Evolutionary conservation across 2,113 vertebrate species (phyloP), one percentile per base, ranked within the genome.

Genomic region (Microtus pennsylvanicus): DNA sequence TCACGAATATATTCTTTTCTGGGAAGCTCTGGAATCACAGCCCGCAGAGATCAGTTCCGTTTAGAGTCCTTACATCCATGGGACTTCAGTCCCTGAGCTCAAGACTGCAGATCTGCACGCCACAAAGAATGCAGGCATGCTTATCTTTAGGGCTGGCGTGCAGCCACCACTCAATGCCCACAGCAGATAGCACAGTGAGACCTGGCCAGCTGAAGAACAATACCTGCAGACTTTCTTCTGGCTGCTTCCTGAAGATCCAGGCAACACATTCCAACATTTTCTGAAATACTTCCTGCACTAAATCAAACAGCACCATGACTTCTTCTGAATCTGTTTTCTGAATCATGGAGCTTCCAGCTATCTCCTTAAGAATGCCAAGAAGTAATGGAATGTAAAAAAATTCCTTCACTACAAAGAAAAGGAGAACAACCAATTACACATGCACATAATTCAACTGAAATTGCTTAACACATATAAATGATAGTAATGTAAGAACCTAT

Each of bases 241-340:
- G 98, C 22, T 99, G 97, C 92, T 98, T 99, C 94, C 97, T 98
- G 33, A 99, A 98, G 61, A 82, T 96, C 4, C 93, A 63, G 13
- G 99, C 98, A 63, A 99, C 92, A 58, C 98, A 98, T 97, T 99
- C 99, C 83, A 99, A 96, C 93, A 99, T 97, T 96, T 99, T 99
- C 98, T 99, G 99, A 98, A 99, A 99, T 35, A 99, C 94, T 1
- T 99, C 99, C 94, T 99, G 99, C 77, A 99, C 97, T 85, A 98
- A 96, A 7, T 97, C 97, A 91, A 99, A 97, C 78, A 99, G 87
- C 26, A 98, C 67, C 58, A 93, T 52, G 50, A 97, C 61, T 1
- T 98, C 87, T 69, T 99, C 98, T 87, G 98, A 91, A 50, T 93
- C 96, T 55, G 91, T 80, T 82, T 97, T 98, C 80, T 98, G 98